Conservation (phyloP, 92 coral and sea anemone species). For the Micromussa lordhowensis region DNA sequence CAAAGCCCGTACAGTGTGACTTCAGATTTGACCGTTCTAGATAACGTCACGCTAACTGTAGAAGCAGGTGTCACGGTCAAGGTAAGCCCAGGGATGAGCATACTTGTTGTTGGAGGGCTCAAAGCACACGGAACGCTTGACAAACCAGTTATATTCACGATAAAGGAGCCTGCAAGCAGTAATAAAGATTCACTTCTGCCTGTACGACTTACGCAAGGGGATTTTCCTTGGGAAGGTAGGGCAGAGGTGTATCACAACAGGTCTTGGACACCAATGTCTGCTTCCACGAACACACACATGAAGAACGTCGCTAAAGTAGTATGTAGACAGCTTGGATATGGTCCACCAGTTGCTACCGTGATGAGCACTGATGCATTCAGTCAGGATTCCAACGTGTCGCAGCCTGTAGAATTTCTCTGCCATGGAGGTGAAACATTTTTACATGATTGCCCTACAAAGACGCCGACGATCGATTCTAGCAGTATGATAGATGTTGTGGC, state of each 20-base stretch:
- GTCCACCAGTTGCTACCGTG: background rate
- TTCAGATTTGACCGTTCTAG: slow-evolving; percentile 61
- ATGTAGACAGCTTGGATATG: slow-evolving; percentile 69
- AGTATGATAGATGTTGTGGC: background rate
- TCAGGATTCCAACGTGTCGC: background rate
- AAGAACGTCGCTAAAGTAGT: slow-evolving; percentile 11
- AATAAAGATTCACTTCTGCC: background rate
- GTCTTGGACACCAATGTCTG: slow-evolving; percentile 57
- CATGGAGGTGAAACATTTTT: slow-evolving; percentile 61
- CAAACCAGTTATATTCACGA: slow-evolving; percentile 44
- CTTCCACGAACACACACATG: background rate
- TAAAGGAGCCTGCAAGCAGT: slow-evolving; percentile 1
- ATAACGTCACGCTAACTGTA: slow-evolving; percentile 53
- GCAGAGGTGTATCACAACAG: slow-evolving; percentile 38
- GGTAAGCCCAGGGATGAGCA: slow-evolving; percentile 56
- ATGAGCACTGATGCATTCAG: background rate
- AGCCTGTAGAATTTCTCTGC: slow-evolving; percentile 35
- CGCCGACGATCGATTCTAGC: background rate
- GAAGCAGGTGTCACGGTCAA: slow-evolving; percentile 67
- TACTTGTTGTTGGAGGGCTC: slow-evolving; percentile 69
- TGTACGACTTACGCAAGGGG: slow-evolving; percentile 56
- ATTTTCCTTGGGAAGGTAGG: slow-evolving; percentile 71
- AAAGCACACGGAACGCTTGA: slow-evolving; percentile 58
- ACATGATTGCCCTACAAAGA: slow-evolving; percentile 32
- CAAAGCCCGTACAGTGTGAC: slow-evolving; percentile 68